Evolutionary conservation across 2,888 invertebrate species (phyloP), one percentile per base, ranked within the genome.

Genomic region (Congeria kusceri): DNA sequence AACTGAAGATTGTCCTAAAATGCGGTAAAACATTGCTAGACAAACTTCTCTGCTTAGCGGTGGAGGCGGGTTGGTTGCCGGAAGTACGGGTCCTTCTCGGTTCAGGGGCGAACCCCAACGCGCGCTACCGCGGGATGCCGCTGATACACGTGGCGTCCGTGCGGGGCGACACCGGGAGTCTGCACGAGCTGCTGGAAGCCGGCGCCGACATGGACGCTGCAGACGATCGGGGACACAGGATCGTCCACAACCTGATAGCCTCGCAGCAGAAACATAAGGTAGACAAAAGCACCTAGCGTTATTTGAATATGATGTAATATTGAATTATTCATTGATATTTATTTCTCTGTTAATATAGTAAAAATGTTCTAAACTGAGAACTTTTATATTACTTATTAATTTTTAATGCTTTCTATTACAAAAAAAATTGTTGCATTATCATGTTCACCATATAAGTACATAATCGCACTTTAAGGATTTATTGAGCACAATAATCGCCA

Each of bases 41-140:
- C 7, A 86, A 83, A 78, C 66, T 87, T 44, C 61, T 87, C 23
- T 84, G 80, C 28, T 49, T 39, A 29, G 84, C 83, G 3, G 69
- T 86, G 0, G 77, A 77, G 7, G 57, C 67, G 4, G 80, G 82
- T n/a, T 63, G 84, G 13, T 47, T 53, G 0, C 23, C 64, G 13
- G 64, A 79, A 1, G 78, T 83, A 13, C 53, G 73, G 9, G 44
- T 65, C 27, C 57, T 86, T 18, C 44, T 76, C 13, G 18, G 72
- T 13, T 66, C 68, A 53, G 83, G 84, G 23, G 87, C 80, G 0
- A 77, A 84, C 44, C 68, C 75, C 18, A 79, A 83, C 63, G 57
- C 39, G 2, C 58, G n/a, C 9, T 77, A 63, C 18, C 73, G 82
- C 13, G 87, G 87, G 18, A 83, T 74, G 61, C 85, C 84, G 11